Percentiles rank a stretch among this genome's conserved stretches.
These are phyloP conservation scores for Lepidurus apus DNA, from an alignment of 1,140 invertebrate species.

Conservation along the genomic window DNA sequence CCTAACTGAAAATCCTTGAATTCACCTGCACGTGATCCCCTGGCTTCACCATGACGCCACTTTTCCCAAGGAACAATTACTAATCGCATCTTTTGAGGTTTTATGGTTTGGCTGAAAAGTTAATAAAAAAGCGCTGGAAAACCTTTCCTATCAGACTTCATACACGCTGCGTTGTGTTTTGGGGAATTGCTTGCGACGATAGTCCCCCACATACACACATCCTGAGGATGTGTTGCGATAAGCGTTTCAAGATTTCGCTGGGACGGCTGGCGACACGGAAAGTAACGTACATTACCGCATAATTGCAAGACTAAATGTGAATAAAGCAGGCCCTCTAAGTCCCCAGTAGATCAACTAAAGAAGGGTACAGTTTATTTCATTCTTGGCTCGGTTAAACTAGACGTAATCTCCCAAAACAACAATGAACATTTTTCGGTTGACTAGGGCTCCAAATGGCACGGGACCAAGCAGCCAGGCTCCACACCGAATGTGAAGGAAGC, in stretches of 20 bases:
- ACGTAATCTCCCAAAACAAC: neutral
- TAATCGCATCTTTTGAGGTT: no score
- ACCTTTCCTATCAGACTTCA: neutral
- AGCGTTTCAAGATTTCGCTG: neutral
- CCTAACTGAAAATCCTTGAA: neutral
- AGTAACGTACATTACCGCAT: neutral
- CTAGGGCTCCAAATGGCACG: constrained; percentile 7
- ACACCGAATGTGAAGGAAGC: neutral
- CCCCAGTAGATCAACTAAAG: no score
- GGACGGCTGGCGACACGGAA: neutral
- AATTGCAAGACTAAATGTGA: neutral
- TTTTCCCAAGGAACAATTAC: no score
- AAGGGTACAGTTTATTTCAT: neutral
- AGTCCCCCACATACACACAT: neutral
- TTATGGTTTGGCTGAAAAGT: no score
- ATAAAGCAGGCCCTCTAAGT: no score
- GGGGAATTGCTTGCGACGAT: neutral
- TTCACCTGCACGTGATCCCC: neutral
- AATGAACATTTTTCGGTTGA: neutral
- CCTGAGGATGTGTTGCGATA: constrained; percentile 10
- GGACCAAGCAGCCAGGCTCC: neutral
- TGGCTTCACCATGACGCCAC: neutral
- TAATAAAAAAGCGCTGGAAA: no score
- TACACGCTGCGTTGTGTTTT: neutral
- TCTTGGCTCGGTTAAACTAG: neutral